Percentiles rank a stretch among this genome's conserved stretches.
These are phyloP conservation scores for Oenanthe oenanthe DNA, from an alignment of 2,113 vertebrate species.

Conservation along the genomic window DNA sequence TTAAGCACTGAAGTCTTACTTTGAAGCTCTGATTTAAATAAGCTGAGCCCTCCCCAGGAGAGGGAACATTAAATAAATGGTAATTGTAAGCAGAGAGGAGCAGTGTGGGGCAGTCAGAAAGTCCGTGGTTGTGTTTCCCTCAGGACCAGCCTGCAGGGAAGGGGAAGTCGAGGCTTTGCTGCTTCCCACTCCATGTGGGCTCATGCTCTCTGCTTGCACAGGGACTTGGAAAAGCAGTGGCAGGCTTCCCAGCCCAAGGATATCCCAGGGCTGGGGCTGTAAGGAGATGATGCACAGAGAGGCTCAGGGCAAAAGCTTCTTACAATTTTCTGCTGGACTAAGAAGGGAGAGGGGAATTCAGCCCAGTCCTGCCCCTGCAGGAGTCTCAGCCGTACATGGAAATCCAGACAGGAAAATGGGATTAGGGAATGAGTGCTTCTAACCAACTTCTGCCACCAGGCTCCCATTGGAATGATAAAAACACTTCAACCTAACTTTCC, in stretches of 20 bases:
- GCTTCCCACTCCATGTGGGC: not conserved
- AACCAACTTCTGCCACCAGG: not conserved
- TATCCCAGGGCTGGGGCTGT: not conserved
- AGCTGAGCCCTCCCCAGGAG: not conserved
- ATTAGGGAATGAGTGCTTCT: not conserved
- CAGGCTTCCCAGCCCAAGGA: not conserved
- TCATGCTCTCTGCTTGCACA: not conserved
- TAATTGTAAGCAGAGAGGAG: not conserved
- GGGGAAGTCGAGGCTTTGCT: not conserved
- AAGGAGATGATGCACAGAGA: not conserved
- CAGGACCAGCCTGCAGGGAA: not conserved
- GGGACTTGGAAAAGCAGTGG: not conserved
- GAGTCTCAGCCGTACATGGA: not conserved
- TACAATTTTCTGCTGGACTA: not conserved
- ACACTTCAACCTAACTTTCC: not conserved
- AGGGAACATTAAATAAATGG: not conserved
- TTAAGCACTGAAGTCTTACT: not conserved
- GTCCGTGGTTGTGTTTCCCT: rapidly evolving
- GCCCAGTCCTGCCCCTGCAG: not conserved
- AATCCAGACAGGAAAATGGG: not conserved
- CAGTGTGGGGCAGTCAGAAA: not conserved
- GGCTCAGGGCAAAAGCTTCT: not conserved
- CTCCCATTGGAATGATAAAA: not conserved
- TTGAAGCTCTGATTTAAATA: not conserved
- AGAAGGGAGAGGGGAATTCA: not conserved